These are phyloP conservation scores for Chrysolina haemoptera DNA, from an alignment of 2,888 invertebrate genomes.

Conservation along the genomic window DNA sequence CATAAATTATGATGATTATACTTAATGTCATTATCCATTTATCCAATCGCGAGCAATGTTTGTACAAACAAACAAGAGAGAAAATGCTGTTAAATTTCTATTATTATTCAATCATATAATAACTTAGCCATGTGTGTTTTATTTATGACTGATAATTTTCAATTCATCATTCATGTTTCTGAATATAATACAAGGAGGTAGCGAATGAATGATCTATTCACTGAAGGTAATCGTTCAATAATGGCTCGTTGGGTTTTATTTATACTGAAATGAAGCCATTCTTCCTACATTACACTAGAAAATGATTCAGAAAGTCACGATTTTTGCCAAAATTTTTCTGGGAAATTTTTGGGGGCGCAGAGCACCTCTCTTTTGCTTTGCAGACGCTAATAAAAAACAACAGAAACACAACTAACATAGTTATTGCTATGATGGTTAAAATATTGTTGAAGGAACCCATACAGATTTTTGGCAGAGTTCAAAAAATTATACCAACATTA, in stretches of 20 bases:
- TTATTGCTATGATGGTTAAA: too few species aligned
- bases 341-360: too few species aligned
- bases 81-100: conserved; percentile 25
- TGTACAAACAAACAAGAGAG: conserved; percentile 27
- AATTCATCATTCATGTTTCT: conserved; percentile 19
- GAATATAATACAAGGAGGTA: conserved; percentile 21
- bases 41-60: conserved; percentile 29
- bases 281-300: background rate
- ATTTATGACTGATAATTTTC: conserved; percentile 30
- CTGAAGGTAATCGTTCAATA: conserved; percentile 14
- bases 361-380: too few species aligned
- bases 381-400: too few species aligned
- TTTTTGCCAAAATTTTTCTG: too few species aligned
- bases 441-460: too few species aligned
- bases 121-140: conserved; percentile 30
- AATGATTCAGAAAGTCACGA: background rate
- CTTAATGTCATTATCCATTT: conserved; percentile 22
- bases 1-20: conserved; percentile 29
- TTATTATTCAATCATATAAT: conserved; percentile 30
- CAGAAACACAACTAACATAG: too few species aligned
- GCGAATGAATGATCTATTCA: conserved; percentile 24
- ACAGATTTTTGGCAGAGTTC: too few species aligned
- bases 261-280: conserved; percentile 6
- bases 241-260: conserved; percentile 18
- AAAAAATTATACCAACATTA: too few species aligned